Percentiles rank a stretch among this genome's conserved stretches.
These are phyloP conservation scores for Episyrphus balteatus DNA, from an alignment of 1,140 invertebrate species.

Conservation along the genomic window DNA sequence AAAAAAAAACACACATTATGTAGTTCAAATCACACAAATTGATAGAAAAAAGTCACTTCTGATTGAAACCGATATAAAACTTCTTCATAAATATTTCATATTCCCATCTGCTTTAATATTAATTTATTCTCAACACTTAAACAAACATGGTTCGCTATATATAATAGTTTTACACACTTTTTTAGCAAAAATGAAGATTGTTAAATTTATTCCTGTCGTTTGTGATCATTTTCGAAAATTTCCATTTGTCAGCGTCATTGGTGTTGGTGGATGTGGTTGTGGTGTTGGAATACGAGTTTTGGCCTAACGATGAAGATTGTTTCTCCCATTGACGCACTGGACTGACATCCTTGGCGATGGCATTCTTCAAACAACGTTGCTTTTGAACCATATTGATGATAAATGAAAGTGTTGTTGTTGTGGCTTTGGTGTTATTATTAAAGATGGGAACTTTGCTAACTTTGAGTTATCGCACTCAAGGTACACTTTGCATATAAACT, in stretches of 20 bases:
- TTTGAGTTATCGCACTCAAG: conserved; percentile 14
- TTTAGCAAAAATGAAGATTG: conserved; percentile 27
- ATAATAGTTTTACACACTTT: no score
- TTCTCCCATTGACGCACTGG: conserved; percentile 21
- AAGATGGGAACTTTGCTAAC: not conserved
- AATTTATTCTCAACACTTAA: no score
- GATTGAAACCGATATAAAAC: no score
- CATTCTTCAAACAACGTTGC: conserved; percentile 23
- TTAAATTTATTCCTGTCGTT: conserved; percentile 32
- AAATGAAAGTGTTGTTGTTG: not conserved
- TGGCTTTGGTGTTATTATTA: not conserved
- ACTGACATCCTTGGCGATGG: conserved; percentile 28
- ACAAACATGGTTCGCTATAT: no score
- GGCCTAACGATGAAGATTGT: conserved; percentile 20
- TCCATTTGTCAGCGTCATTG: conserved; percentile 14
- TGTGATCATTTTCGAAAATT: conserved; percentile 30
- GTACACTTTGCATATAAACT: conserved; percentile 28
- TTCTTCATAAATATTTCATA: no score
- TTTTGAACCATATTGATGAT: conserved; percentile 27
- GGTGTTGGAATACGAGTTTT: conserved; percentile 12
- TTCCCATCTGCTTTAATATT: no score
- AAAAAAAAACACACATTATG: no score
- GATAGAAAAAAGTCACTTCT: no score
- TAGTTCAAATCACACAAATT: no score
- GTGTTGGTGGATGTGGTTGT: not conserved